Evolutionary conservation across 2,113 vertebrate genomes (phyloP), one percentile per base, ranked within the genome.

Genomic region (Origma solitaria): DNA sequence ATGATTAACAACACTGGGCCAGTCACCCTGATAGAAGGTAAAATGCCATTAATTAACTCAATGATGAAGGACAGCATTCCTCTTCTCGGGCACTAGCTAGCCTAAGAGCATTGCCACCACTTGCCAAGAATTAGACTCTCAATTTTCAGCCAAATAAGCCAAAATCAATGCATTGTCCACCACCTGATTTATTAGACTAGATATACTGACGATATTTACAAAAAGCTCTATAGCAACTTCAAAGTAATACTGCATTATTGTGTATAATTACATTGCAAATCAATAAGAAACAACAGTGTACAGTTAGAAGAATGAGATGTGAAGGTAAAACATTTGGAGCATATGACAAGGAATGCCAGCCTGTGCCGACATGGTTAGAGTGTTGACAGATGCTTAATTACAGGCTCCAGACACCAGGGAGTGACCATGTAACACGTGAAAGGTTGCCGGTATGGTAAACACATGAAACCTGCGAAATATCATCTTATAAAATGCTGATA

Each of bases 21-120:
- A 62, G 18, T 27, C 16, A 6, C 28, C 81, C 44, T 28, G 40
- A 76, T 27, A 97, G 76, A 94, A 91, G 30, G 58, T 40, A 33
- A 92, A 86, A 49, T 72, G 35, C 49, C 60, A 54, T 89, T 92
- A 93, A 90, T 83, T 95, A 95, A 91, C 35, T 60, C 82, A 38
- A 49, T 53, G 82, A 94, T 84, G 65, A 95, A 94, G 17, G 20
- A 40, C 3, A 44, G 57, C 70, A 64, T 86, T 81, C 73, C 68
- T 94, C 76, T 88, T 90, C 75, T 88, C 28, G 18, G 47, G 54
- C 71, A 92, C 45, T 65, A 56, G 68, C 37, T 70, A 47, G 53
- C 76, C 37, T 62, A 66, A 93, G 5, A 95, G 88, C 66, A 83
- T 89, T 90, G 45, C 86, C 35, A 65, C 66, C 45, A 56, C 75